These are phyloP conservation scores for Styela clava DNA, from an alignment of 23 tunicate genomes.

Conservation along the genomic window DNA sequence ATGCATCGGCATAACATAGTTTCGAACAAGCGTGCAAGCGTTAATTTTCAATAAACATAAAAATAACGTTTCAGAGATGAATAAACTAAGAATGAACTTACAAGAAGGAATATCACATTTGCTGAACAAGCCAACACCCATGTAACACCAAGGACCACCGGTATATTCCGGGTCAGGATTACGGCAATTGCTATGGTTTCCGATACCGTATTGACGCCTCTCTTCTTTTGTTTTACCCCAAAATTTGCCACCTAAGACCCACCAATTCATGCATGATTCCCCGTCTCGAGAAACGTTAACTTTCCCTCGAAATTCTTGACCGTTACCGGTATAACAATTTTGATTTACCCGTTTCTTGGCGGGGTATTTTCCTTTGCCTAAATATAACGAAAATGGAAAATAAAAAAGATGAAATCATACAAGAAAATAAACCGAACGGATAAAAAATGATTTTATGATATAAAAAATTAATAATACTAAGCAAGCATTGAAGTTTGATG, in stretches of 20 bases:
- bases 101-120: conserved; percentile 43
- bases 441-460: too few species aligned
- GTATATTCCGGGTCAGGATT: conserved; percentile 63
- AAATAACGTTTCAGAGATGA: too few species aligned
- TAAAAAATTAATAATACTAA: too few species aligned
- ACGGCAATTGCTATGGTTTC: conserved; percentile 63
- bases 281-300: conserved; percentile 26
- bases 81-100: conserved; percentile 11
- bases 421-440: too few species aligned
- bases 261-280: conserved; percentile 54
- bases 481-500: too few species aligned
- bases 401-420: too few species aligned
- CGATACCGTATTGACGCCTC: conserved; percentile 34
- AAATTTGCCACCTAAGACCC: not conserved
- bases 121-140: conserved; percentile 32
- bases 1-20: too few species aligned
- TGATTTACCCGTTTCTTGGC: conserved; percentile 7
- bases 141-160: conserved; percentile 70
- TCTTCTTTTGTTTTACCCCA: conserved; percentile 9
- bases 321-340: conserved; percentile 46
- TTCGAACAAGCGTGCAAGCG: too few species aligned
- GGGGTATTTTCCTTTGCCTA: not conserved
- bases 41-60: too few species aligned
- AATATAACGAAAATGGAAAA: too few species aligned
- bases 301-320: conserved; percentile 52